Evolutionary conservation across 2,888 invertebrate genomes (phyloP).

Genomic region (Watsonalla binaria): DNA sequence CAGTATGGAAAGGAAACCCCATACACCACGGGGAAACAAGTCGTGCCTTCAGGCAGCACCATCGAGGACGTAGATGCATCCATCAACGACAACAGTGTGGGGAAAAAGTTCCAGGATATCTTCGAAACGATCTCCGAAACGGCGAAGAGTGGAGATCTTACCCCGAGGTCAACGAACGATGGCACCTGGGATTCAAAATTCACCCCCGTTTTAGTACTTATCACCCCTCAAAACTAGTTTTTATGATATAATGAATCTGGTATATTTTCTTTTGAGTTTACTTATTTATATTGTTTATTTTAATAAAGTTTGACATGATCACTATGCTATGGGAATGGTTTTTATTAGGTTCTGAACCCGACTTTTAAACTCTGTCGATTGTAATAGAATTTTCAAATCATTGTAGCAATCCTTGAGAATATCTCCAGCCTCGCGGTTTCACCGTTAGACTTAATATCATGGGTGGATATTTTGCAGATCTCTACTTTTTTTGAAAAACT

Average conservation of each 20-base stretch:
- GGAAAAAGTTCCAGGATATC: slow-evolving; percentile 49
- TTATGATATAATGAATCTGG: neutral
- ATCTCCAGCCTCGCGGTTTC: too few relatives aligned
- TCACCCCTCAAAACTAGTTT: slow-evolving; percentile 43
- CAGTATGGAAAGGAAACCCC: slow-evolving; percentile 59
- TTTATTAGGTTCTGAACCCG: too few relatives aligned
- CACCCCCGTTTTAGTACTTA: slow-evolving; percentile 55
- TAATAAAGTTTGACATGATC: neutral
- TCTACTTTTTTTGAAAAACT: too few relatives aligned
- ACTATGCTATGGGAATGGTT: neutral
- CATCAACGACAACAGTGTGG: slow-evolving; percentile 33
- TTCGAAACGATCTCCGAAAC: slow-evolving; percentile 53
- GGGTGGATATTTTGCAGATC: too few relatives aligned
- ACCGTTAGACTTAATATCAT: too few relatives aligned
- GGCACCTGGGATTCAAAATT: slow-evolving; percentile 60
- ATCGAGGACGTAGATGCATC: slow-evolving; percentile 50
- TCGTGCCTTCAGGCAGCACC: slow-evolving; percentile 46
- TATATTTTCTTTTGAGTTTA: neutral
- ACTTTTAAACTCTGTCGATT: too few relatives aligned
- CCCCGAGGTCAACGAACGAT: slow-evolving; percentile 45
- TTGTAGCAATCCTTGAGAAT: too few relatives aligned
- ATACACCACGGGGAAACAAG: slow-evolving; percentile 62
- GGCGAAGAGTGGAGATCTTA: slow-evolving; percentile 50
- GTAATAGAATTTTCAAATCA: too few relatives aligned
- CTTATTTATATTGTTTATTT: slow-evolving; percentile 1